These are phyloP conservation scores for Hippasteria phrygiana DNA, from an alignment of 53 echinoderm and acorn worm species.

Conservation along the genomic window DNA sequence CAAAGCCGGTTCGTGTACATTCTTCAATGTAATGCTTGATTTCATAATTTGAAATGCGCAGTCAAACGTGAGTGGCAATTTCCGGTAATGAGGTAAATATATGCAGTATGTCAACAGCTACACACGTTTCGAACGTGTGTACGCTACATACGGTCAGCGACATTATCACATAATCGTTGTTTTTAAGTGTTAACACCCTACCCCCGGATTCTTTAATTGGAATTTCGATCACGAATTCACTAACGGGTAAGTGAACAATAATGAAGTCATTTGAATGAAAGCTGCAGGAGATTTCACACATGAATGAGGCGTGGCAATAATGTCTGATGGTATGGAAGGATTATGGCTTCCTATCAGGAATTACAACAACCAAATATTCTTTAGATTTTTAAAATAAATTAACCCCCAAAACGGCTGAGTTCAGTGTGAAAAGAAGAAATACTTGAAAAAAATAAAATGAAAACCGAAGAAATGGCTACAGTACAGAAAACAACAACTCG, in stretches of 20 bases:
- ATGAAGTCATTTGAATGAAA: background rate
- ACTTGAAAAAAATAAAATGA: no score
- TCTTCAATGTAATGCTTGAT: background rate
- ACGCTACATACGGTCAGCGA: no score
- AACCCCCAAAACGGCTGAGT: no score
- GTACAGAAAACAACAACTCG: no score
- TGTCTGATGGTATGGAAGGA: background rate
- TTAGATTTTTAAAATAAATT: no score
- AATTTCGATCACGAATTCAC: background rate
- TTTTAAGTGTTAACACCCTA: background rate
- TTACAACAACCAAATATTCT: background rate
- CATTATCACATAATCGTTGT: background rate
- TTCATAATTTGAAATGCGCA: background rate
- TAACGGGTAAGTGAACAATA: background rate
- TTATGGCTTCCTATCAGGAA: background rate
- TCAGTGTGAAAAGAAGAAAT: no score
- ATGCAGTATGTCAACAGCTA: background rate
- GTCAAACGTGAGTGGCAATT: slow-evolving; percentile 2
- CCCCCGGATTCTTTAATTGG: background rate
- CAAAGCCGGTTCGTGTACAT: no score
- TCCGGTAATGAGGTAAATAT: background rate
- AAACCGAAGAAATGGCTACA: no score
- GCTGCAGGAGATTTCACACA: background rate
- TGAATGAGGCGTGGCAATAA: background rate
- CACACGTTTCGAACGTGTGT: no score